Evolutionary conservation across 2,888 invertebrate genomes (phyloP).

Genomic region (Harpalus rufipes): DNA sequence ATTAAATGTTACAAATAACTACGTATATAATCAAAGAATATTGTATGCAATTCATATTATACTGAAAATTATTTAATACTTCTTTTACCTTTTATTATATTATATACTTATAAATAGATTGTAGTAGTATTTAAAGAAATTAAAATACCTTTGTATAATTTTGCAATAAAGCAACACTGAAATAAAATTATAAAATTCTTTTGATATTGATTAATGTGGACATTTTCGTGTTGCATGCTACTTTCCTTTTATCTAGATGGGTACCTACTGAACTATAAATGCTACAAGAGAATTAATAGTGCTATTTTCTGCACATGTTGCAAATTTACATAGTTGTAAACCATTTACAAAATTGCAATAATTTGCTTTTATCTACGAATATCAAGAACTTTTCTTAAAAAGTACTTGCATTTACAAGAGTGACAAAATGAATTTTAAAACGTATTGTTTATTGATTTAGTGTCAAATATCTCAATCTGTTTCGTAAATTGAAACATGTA

Average conservation of each 20-base stretch:
- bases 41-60: too few species aligned
- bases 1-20: too few species aligned
- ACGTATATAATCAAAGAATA: too few species aligned
- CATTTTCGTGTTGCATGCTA: background rate
- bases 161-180: background rate
- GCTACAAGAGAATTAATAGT: background rate
- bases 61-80: too few species aligned
- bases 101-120: too few species aligned
- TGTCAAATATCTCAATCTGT: too few species aligned
- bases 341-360: background rate
- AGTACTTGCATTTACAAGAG: background rate
- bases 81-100: too few species aligned
- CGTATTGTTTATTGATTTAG: too few species aligned
- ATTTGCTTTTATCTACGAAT: background rate
- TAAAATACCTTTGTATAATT: too few species aligned
- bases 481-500: too few species aligned
- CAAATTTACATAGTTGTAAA: background rate
- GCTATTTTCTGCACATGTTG: background rate
- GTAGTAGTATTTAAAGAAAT: too few species aligned
- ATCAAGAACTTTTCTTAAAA: background rate
- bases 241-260: background rate
- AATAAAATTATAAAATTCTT: conserved; percentile 1
- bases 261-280: background rate
- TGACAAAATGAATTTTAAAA: background rate
- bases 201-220: background rate